Base-by-base conservation (phyloP, 2,113 vertebrate species). In the Pelobates fuscus region DNA sequence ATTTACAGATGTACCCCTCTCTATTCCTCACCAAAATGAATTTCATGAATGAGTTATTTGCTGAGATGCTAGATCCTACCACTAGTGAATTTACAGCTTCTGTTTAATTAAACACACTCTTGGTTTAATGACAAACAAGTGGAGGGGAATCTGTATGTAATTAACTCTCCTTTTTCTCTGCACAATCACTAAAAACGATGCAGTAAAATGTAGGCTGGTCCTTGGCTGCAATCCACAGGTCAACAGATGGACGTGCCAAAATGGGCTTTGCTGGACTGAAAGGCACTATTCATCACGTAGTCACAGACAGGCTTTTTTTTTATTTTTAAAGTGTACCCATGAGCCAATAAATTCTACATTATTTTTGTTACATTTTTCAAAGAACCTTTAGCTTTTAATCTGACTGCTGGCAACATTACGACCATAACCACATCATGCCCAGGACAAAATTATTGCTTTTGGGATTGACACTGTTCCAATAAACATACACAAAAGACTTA, bases 51-150 rank as follows among this genome's bases (percentile, higher is more conserved):
- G 25, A 49, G 63, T 43, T 44, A 67, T 58, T 46, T 60, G 23
- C 21, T 44, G 55, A 23, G 32, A 60, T 70, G 37, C 24, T 24
- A n/a, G 32, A 70, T 60, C 8, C 3, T 7, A 26, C 54, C 68
- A 60, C 41, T 26, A 15, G 73, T 77, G 65, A 61, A 77, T 77
- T 68, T 67, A 52, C 37, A 37, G 73, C 63, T 41, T 20, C 18
- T 24, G 23, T 78, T 72, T 67, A 78, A 72, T 71, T 71, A 71
- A 78, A 78, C 77, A 71, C 41, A 61, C 73, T 75, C 72, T 60
- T 6, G 27, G 12, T 77, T 77, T 77, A 77, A 77, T 68, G 73
- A 77, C 65, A 77, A 78, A 60, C 77, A 78, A 64, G 54, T 64
- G 44, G 57, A 46, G n/a, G 37, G 29, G 2, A 68, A n/a, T 59